Evolutionary conservation across 2,113 vertebrate genomes (phyloP).

Genomic region (Syrmaticus mikado): DNA sequence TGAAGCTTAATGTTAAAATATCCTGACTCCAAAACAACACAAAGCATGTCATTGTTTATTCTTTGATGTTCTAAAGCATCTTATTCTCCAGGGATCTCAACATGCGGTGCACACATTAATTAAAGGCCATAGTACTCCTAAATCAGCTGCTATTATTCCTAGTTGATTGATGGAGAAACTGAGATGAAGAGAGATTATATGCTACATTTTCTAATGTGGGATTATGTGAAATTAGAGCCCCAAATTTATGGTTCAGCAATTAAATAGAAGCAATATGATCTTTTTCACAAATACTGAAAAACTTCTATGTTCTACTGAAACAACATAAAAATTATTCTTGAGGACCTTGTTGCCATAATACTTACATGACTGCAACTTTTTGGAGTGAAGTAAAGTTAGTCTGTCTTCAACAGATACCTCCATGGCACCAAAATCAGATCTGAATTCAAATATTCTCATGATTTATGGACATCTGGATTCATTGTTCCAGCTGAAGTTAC

Average conservation of each 20-base stretch:
- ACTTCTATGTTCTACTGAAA: not conserved
- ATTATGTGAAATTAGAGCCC: constrained; percentile 55
- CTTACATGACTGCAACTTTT: not conserved
- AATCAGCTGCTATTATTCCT: constrained; percentile 65
- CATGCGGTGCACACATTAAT: constrained; percentile 54
- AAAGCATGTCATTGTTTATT: constrained; percentile 69
- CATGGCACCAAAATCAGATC: not conserved
- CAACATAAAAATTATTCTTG: not conserved
- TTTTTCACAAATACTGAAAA: constrained; percentile 44
- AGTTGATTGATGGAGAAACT: constrained; percentile 68
- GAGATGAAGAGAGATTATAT: constrained; percentile 63
- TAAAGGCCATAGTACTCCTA: constrained; percentile 54
- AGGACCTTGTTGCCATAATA: not conserved
- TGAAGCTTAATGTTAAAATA: constrained; percentile 47
- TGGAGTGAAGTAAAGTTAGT: not conserved
- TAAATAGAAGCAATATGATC: constrained; percentile 55
- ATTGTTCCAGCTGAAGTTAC: not conserved
- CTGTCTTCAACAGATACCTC: not conserved
- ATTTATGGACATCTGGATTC: not conserved
- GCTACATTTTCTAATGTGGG: constrained; percentile 43
- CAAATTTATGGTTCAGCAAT: constrained; percentile 39
- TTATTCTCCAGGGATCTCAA: constrained; percentile 54
- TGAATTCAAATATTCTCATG: not conserved
- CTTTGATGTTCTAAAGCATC: constrained; percentile 52
- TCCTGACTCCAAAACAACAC: constrained; percentile 31